Conservation (phyloP, 2,888 invertebrate species). For the Apodemia duryi region DNA sequence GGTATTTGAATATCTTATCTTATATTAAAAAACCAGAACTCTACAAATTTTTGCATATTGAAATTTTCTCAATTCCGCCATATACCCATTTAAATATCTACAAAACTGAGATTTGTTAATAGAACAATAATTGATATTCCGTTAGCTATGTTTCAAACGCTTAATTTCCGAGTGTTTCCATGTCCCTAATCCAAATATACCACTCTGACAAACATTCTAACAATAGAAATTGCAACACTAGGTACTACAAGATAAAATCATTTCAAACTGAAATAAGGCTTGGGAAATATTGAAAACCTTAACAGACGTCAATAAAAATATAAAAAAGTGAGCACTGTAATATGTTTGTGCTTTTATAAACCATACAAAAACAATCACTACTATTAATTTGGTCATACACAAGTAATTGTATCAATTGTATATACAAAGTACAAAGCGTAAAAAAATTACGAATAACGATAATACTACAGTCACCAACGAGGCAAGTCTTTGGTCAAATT, state of each 20-base stretch:
- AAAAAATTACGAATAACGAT: no score
- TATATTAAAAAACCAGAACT: neutral
- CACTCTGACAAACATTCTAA: neutral
- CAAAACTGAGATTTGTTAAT: slow-evolving; percentile 2
- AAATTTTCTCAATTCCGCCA: neutral
- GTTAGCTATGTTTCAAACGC: neutral
- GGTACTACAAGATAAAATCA: neutral
- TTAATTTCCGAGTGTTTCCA: neutral
- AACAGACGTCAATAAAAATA: slow-evolving; percentile 2
- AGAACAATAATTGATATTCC: slow-evolving; percentile 10
- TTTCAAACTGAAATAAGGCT: neutral
- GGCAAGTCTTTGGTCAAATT: no score
- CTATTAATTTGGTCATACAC: neutral
- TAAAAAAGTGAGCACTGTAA: slow-evolving; percentile 1
- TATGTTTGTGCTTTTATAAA: slow-evolving; percentile 1
- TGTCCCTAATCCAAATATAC: neutral
- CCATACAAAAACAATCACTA: neutral
- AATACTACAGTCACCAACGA: no score
- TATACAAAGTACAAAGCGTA: neutral
- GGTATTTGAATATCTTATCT: no score
- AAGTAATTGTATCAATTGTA: slow-evolving; percentile 1
- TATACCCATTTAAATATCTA: neutral
- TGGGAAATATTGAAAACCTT: neutral
- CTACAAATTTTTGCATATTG: neutral
- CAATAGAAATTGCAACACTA: neutral